Evolutionary conservation across 2,113 vertebrate genomes (phyloP).

Genomic region (Plectropomus leopardus): DNA sequence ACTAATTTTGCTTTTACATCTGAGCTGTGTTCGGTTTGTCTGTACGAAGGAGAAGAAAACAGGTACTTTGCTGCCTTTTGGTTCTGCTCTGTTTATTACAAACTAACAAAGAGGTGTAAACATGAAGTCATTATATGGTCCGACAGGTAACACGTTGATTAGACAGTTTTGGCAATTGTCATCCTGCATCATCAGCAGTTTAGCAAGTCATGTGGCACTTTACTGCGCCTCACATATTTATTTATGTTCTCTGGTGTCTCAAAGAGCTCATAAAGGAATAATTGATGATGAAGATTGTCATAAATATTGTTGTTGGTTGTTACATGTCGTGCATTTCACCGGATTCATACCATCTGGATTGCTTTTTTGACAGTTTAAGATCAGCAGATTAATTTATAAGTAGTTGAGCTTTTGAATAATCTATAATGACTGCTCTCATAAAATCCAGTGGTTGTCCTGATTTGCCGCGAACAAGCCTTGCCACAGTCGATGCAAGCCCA

Average conservation of each 20-base stretch:
- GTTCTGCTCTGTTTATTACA: background rate
- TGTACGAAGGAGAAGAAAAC: background rate
- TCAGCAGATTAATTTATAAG: background rate
- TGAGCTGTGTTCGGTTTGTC: background rate
- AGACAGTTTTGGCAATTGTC: background rate
- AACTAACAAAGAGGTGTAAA: background rate
- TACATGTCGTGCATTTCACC: background rate
- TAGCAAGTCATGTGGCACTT: background rate
- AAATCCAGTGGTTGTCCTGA: background rate
- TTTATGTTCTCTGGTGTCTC: background rate
- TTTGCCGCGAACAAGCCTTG: background rate
- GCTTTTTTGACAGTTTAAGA: background rate
- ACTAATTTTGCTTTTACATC: background rate
- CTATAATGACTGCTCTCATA: background rate
- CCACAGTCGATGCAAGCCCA: background rate
- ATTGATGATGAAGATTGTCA: background rate
- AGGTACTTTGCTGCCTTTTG: background rate
- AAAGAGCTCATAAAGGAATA: background rate
- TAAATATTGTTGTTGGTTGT: background rate
- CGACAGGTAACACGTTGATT: background rate
- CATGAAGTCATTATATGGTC: background rate
- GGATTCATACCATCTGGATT: background rate
- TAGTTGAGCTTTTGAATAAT: background rate
- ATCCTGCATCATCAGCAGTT: background rate
- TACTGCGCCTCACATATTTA: background rate